Percentiles rank a stretch among this genome's conserved stretches.
These are phyloP conservation scores for Pteropus alecto DNA, from an alignment of 2,113 vertebrate genomes.

Conservation along the genomic window DNA sequence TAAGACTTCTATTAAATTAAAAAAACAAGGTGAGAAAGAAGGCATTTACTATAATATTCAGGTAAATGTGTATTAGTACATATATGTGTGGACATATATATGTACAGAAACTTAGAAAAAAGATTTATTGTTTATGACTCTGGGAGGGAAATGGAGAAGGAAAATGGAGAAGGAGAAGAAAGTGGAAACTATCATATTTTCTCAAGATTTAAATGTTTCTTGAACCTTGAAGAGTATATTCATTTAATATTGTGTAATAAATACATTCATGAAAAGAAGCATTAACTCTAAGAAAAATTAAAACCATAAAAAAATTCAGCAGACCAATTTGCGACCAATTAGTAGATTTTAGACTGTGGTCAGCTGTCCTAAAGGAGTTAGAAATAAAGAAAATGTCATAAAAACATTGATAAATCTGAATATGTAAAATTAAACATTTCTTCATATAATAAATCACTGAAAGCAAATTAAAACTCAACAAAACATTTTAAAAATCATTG, in stretches of 20 bases:
- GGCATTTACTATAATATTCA: background rate
- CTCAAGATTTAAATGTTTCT: background rate
- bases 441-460: background rate
- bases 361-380: background rate
- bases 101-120: background rate
- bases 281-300: background rate
- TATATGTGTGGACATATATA: background rate
- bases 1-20: background rate
- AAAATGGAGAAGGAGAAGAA: background rate
- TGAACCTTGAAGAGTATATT: background rate
- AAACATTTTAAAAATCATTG: background rate
- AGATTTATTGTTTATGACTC: background rate
- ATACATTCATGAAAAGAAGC: background rate
- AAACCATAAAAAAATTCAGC: background rate
- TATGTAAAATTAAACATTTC: background rate
- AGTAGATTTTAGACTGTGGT: background rate
- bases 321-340: background rate
- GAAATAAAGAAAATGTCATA: background rate
- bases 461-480: slow-evolving; percentile 22
- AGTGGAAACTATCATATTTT: background rate
- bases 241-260: background rate
- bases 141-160: background rate
- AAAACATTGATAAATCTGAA: background rate
- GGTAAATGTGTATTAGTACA: background rate
- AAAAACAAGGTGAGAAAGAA: background rate